Base-by-base conservation (phyloP, 2,888 invertebrate genomes). In the Macaria liturata region DNA sequence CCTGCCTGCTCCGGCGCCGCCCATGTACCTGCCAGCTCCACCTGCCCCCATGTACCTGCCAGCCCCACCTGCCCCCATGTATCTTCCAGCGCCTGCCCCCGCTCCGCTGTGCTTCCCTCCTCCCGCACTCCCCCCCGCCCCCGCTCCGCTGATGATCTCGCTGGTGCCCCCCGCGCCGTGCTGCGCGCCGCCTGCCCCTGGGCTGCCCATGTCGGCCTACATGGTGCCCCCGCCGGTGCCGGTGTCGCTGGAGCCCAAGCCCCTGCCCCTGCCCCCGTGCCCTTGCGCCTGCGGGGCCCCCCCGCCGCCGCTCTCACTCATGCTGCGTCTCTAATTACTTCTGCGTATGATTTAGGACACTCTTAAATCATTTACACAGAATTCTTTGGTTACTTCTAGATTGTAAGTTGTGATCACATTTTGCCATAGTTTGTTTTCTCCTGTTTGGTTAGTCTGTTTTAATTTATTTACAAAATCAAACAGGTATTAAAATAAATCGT, bases 201-300 rank as follows among this genome's bases (percentile, higher is more conserved):
- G 85, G 0, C 63, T 85, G 1, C 85, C 90, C 0, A 88, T 91
- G 88, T 84, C 79, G 32, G 88, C 89, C 0, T 91, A 74, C 62
- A 79, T 88, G 78, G 76, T 90, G 0, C 72, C 84, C 5, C 74
- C 88, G 37, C 88, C 89, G 4, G 78, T 89, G 0, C 89, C 91
- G 0, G 76, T 86, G 4, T 75, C 83, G 3, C 67, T 91, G 52
- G 88, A 90, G 61, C 83, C 89, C 0, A 89, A 88, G 48, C 86
- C 86, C 0, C 59, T 86, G n/a, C 69, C 71, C 3, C 59, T 67
- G 4, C 64, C 63, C 6, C 65, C 45, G 30, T 48, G 56, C 60
- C 62, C 69, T 31, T 80, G 75, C 47, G 45, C 34, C 5, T 37
- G 34, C 34, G 20, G 20, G 20, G 34, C 34, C 34, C 5, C 34